Evolutionary conservation across 2,797 vertebrate species (phyloP), one percentile per base, ranked within the genome.

Genomic region (Acanthurus lineatus): DNA sequence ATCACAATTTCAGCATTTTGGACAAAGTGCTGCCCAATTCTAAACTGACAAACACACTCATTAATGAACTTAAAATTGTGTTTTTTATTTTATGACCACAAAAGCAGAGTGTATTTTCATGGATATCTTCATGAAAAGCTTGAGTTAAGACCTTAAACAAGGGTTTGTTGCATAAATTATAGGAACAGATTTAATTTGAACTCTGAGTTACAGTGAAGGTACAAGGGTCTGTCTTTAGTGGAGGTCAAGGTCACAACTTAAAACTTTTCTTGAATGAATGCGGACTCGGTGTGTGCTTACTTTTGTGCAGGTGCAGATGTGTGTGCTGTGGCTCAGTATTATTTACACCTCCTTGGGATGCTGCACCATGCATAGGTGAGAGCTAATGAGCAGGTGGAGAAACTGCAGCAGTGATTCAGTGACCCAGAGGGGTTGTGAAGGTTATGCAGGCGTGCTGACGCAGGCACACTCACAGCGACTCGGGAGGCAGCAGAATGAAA

Each of bases 401-500:
- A 58, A 62, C 40, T 52, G 40, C 45, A 67, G 73, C 56, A 56
- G 79, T 22, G 45, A 61, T 59, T 20, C 9, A 44, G 42, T 61
- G 62, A 77, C 71, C 61, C 40, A 40, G 17, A 38, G 40, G 71
- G 45, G 4, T 53, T 77, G 57, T 79, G 67, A 83, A 77, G 77
- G 81, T 87, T 16, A 87, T 9, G 14, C 45, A 28, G 76, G 25
- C 32, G 0, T 69, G 84, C 78, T 87, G 86, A 87, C 73, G 20
- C 69, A 45, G 2, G 32, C 67, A 70, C 45, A 40, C 28, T 49
- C 51, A 42, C 44, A 65, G 52, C 20, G 60, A 72, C 17, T 25
- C 0, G 0, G 1, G 11, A 72, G 14, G 10, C 17, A 58, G 7
- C 54, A n/a, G 53, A 87, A 45, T 4, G 44, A 78, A 85, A 86